These are phyloP conservation scores for Apaloderma vittatum DNA, from an alignment of 2,113 vertebrate species.

Conservation along the genomic window DNA sequence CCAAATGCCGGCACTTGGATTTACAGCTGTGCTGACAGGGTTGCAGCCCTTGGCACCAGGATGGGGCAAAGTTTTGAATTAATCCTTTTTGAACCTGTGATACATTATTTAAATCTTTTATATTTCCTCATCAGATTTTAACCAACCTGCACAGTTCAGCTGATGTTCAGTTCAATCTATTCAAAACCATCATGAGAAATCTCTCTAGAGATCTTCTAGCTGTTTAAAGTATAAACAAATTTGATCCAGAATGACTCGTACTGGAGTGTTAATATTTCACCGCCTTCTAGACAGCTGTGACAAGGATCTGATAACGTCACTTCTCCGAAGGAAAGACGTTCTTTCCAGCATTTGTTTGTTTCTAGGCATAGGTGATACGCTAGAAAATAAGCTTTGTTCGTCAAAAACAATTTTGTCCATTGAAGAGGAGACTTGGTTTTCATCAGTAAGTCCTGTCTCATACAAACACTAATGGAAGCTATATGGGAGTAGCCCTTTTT, in stretches of 20 bases:
- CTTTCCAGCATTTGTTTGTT: not conserved
- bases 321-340: not conserved
- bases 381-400: not conserved
- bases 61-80: not conserved
- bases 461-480: not conserved
- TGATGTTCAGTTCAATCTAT: not conserved
- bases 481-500: not conserved
- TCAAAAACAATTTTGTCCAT: not conserved
- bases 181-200: not conserved
- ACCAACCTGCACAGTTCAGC: not conserved
- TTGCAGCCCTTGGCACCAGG: not conserved
- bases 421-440: not conserved
- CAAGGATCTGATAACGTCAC: not conserved
- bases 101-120: not conserved
- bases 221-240: constrained; percentile 1
- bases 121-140: constrained; percentile 12
- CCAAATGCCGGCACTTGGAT: not conserved
- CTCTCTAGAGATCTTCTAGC: not conserved
- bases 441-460: not conserved
- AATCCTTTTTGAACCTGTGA: not conserved
- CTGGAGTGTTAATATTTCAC: not conserved
- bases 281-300: not conserved
- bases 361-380: not conserved
- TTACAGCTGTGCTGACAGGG: constrained; percentile 4
- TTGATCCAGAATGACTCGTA: not conserved